Base-by-base conservation (phyloP, 2,797 vertebrate species). In the Pempheris klunzingeri region DNA sequence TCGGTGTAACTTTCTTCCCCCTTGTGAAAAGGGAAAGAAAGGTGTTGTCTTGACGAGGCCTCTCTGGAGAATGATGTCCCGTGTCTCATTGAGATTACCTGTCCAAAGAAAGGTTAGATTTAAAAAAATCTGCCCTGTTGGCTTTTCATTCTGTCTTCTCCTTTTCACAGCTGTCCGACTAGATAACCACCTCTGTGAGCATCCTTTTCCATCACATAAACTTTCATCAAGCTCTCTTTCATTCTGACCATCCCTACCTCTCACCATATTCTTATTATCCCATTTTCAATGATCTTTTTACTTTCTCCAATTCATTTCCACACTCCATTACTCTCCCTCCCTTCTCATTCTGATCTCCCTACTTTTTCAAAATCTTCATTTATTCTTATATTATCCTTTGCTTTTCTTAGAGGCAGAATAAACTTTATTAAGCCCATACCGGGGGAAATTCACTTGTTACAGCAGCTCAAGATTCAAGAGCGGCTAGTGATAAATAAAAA, bases 131-230 rank as follows among this genome's bases (percentile, higher is more conserved):
- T 61, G 36, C 30, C 15, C 49, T 30, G 20, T 7, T 24, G 62
- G 52, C 58, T 77, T 55, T 66, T 58, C 26, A 39, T 50, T 49
- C 55, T 3, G 5, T 36, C 53, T 18, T 7, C 53, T 50, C 11
- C 58, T 22, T 69, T 41, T 4, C 50, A 60, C 32, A 17, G 46
- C 44, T 34, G 41, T 38, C 32, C 41, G 11, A 20, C 26, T 11
- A 8, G 17, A 20, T 66, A 41, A 76, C 62, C 20, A 43, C 30
- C 11, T 36, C n/a, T n/a, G 22, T 36, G 13, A 1, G 36, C 20
- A 41, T 54, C 36, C 20, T 49, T 34, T 52, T 57, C 18, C 24
- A 15, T 43, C 55, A 3, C 62, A 61, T 24, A 15, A 52, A 22
- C 38, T 36, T 28, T 13, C 2, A 53, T 9, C 71, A 52, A 7